These are phyloP conservation scores for Dipodomys merriami DNA, from an alignment of 2,113 vertebrate genomes.

Conservation along the genomic window DNA sequence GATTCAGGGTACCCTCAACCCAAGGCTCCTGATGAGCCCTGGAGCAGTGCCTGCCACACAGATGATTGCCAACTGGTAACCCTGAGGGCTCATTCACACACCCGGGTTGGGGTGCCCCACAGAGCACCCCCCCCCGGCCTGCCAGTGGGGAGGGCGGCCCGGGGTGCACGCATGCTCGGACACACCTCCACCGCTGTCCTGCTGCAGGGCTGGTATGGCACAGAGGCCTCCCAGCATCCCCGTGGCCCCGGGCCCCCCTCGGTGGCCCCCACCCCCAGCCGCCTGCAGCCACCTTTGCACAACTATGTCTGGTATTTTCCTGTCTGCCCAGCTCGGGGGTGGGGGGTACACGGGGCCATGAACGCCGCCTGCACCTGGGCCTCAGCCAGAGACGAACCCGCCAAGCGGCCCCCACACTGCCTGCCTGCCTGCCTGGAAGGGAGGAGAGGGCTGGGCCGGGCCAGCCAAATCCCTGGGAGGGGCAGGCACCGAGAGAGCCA, in stretches of 20 bases:
- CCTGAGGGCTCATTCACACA: background rate
- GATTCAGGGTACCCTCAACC: background rate
- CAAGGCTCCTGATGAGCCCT: background rate
- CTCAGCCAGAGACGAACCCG: slow-evolving; percentile 73
- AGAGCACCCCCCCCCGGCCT: background rate
- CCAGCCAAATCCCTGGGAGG: slow-evolving; percentile 59
- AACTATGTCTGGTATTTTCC: slow-evolving; percentile 83
- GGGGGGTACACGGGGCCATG: slow-evolving; percentile 41
- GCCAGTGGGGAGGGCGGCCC: background rate
- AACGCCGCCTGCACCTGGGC: slow-evolving; percentile 79
- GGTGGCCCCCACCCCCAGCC: slow-evolving; percentile 61
- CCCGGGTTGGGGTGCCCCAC: background rate
- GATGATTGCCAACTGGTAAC: background rate
- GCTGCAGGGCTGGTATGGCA: slow-evolving; percentile 7
- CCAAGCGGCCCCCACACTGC: slow-evolving; percentile 72
- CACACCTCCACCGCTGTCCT: background rate
- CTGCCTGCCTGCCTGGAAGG: slow-evolving; percentile 5
- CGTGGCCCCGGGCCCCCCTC: slow-evolving; percentile 36
- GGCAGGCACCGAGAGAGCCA: slow-evolving; percentile 42
- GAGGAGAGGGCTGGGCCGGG: slow-evolving; percentile 47
- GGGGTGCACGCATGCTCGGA: background rate
- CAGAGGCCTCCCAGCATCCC: slow-evolving; percentile 6
- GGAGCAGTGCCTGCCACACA: background rate
- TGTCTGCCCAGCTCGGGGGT: slow-evolving; percentile 73
- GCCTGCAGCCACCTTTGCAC: slow-evolving; percentile 80